Evolutionary conservation across 1,140 invertebrate genomes (phyloP).

Genomic region (Saccostrea echinata): DNA sequence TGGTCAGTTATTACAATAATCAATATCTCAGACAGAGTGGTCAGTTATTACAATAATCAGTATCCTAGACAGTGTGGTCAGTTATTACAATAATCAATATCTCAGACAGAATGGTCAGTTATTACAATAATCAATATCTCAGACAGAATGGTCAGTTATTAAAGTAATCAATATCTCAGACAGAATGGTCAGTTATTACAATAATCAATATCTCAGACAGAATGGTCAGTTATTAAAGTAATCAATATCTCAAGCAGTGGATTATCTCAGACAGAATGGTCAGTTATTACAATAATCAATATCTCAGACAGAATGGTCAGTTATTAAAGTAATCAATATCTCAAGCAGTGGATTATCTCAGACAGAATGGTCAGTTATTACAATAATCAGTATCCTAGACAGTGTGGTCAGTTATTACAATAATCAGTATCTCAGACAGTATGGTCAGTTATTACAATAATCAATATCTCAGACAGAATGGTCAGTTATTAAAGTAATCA

Average conservation of each 20-base stretch:
- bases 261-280: constrained; percentile 89
- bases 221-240: constrained; percentile 80
- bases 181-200: constrained; percentile 82
- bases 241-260: constrained; percentile 92
- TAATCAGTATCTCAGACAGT: constrained; percentile 93
- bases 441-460: constrained; percentile 72
- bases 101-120: constrained; percentile 85
- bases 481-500: too few relatives aligned
- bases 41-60: too few relatives aligned
- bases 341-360: constrained; percentile 93
- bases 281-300: too few relatives aligned
- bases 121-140: too few relatives aligned
- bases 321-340: too few relatives aligned
- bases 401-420: constrained; percentile 81
- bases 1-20: constrained; percentile 71
- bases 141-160: constrained; percentile 84
- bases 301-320: constrained; percentile 87
- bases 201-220: constrained; percentile 92
- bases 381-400: constrained; percentile 93
- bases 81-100: too few relatives aligned
- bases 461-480: constrained; percentile 90
- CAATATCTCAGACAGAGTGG: constrained; percentile 90
- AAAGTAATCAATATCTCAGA: too few relatives aligned
- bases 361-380: constrained; percentile 83
- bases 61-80: constrained; percentile 88